phyloP scores from a whole-genome alignment of 2,888 invertebrate genomes.

The Andrena bicolor region DNA sequence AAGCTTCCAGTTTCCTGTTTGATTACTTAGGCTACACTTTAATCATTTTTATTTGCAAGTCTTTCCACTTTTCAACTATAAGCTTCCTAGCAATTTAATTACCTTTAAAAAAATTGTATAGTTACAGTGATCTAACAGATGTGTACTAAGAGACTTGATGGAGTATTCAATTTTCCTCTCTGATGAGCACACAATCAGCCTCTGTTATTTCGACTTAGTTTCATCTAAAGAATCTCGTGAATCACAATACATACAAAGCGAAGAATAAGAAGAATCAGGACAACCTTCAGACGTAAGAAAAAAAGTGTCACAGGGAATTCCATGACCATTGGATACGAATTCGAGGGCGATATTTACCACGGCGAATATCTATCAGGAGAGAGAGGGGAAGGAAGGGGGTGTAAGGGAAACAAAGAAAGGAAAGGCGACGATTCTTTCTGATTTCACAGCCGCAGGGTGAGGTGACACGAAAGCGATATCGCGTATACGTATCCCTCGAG shows the following conservation, averaged over 20 bases:
- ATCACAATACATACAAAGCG: no score
- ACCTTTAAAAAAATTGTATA: no score
- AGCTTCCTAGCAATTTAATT: no score
- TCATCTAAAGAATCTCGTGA: no score
- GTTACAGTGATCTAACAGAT: neutral
- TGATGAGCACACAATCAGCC: no score
- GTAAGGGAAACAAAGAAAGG: conserved; percentile 60
- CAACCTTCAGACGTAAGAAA: no score
- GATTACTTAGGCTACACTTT: neutral
- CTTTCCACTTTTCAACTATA: no score
- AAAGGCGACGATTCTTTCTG: conserved; percentile 78
- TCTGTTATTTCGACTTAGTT: no score
- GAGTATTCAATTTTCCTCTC: no score
- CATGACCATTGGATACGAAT: neutral
- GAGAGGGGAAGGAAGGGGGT: neutral
- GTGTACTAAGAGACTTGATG: neutral
- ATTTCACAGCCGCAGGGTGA: conserved; percentile 71
- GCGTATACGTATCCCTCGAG: conserved; percentile 79
- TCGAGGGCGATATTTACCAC: conserved; percentile 10
- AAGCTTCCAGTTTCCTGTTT: neutral
- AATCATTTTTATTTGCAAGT: neutral
- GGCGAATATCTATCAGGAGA: conserved; percentile 20
- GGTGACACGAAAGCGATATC: conserved; percentile 79
- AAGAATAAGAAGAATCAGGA: no score
- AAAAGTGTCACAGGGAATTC: no score